Evolutionary conservation across 2,888 invertebrate species (phyloP).

Genomic region (Eucera pruinosa): DNA sequence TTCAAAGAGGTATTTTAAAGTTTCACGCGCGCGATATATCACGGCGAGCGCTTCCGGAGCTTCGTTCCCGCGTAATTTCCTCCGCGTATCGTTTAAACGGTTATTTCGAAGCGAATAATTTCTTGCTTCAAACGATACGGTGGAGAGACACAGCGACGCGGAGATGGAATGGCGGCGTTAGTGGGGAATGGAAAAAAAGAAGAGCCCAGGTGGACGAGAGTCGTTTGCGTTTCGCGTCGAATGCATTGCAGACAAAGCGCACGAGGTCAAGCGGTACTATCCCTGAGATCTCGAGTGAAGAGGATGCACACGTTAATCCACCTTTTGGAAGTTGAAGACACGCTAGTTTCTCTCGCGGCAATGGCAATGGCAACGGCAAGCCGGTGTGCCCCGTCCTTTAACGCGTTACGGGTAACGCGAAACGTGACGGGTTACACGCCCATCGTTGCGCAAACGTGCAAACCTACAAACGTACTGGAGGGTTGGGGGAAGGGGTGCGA

Average conservation of each 20-base stretch:
- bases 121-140: too few species aligned
- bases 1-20: background rate
- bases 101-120: conserved; percentile 5
- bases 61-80: background rate
- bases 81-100: too few species aligned
- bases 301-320: conserved; percentile 47
- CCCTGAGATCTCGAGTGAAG: conserved; percentile 11
- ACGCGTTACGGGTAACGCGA: conserved; percentile 58
- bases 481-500: background rate
- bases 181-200: background rate
- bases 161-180: background rate
- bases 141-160: too few species aligned
- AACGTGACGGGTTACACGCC: conserved; percentile 52
- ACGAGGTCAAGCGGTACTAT: conserved; percentile 10
- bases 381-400: conserved; percentile 40
- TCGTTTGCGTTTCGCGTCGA: conserved; percentile 7
- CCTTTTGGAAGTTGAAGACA: conserved; percentile 38
- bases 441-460: conserved; percentile 14
- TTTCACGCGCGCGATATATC: background rate
- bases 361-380: conserved; percentile 41
- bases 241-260: background rate
- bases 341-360: conserved; percentile 35
- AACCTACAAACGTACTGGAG: too few species aligned
- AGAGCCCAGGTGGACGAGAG: background rate
- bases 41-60: too few species aligned